Percentiles rank a stretch among this genome's conserved stretches.
Evolutionary conservation across 2,797 vertebrate species (phyloP).

Genomic region (Pangasius mekongensis): DNA sequence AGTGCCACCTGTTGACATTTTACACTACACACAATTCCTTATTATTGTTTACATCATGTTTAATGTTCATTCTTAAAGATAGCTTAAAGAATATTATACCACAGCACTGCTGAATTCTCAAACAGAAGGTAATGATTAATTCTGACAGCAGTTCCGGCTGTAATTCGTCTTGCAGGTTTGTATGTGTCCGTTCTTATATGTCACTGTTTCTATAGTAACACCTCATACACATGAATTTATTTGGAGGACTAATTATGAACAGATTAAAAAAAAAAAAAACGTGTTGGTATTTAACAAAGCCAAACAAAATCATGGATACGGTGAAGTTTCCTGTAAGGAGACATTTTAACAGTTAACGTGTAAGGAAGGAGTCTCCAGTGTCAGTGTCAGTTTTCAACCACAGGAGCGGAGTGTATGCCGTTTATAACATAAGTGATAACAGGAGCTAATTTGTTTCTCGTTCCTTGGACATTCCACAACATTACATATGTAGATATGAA

Average conservation of each 20-base stretch:
- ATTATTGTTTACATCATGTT: neutral
- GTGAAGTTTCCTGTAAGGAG: neutral
- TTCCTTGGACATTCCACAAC: neutral
- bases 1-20: neutral
- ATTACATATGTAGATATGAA: neutral
- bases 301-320: neutral
- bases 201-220: neutral
- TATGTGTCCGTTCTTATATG: neutral
- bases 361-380: neutral
- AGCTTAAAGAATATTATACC: neutral
- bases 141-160: neutral
- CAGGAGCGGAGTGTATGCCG: neutral
- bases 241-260: neutral
- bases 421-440: neutral
- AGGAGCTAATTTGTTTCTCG: neutral
- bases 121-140: neutral
- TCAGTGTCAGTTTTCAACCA: neutral
- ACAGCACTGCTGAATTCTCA: neutral
- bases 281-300: neutral
- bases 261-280: neutral
- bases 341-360: no score
- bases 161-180: neutral
- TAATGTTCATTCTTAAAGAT: neutral
- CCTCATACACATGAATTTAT: neutral
- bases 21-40: neutral